Evolutionary conservation across 2,113 vertebrate genomes (phyloP).

Genomic region (Anolis carolinensis): DNA sequence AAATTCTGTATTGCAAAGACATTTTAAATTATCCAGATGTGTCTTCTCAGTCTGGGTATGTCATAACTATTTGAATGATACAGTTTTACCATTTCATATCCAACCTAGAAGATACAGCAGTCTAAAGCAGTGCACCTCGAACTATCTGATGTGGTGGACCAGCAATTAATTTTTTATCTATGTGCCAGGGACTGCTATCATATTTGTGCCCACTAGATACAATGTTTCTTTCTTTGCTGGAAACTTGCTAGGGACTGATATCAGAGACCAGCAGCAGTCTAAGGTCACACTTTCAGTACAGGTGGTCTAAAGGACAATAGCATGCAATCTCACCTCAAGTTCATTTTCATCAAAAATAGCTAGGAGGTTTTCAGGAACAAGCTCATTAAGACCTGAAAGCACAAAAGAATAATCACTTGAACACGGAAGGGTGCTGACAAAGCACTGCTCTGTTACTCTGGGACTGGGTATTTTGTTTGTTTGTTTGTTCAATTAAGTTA

Average conservation of each 20-base stretch:
- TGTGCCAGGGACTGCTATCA: too few relatives aligned
- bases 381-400: slow-evolving; percentile 91
- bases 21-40: background rate
- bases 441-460: too few relatives aligned
- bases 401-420: slow-evolving; percentile 32
- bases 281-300: too few relatives aligned
- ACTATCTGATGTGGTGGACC: too few relatives aligned
- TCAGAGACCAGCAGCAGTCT: too few relatives aligned
- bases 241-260: too few relatives aligned
- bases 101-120: background rate
- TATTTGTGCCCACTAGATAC: too few relatives aligned
- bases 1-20: background rate
- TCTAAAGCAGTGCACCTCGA: background rate
- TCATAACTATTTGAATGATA: background rate
- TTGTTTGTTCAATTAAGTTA: too few relatives aligned
- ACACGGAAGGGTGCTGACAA: background rate
- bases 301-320: slow-evolving; percentile 19
- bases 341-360: slow-evolving; percentile 99
- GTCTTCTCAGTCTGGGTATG: too few relatives aligned
- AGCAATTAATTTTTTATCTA: too few relatives aligned
- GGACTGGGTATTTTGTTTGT: too few relatives aligned
- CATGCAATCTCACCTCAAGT: slow-evolving; percentile 84
- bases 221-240: too few relatives aligned
- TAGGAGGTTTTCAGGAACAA: slow-evolving; percentile 96
- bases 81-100: background rate